phyloP scores from a whole-genome alignment of 2,888 invertebrate species.

The Epiperipatus broadwayi region DNA sequence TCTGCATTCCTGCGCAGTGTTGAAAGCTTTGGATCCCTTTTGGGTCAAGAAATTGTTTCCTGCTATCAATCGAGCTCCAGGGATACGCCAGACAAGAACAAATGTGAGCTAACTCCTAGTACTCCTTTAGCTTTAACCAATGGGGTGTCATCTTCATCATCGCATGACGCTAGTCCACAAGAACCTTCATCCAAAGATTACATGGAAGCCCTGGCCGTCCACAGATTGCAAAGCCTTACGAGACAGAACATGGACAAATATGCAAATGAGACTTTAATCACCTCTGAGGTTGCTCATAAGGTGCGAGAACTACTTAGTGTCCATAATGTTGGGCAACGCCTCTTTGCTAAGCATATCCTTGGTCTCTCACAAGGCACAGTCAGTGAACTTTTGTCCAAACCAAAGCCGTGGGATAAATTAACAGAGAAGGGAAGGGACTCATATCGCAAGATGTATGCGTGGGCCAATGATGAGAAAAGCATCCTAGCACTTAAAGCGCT shows the following conservation, averaged over 20 bases:
- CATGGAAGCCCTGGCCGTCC: conserved; percentile 45
- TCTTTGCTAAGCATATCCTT: conserved; percentile 95
- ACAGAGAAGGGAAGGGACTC: conserved; percentile 98
- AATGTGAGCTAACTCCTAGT: conserved; percentile 29
- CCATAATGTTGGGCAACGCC: conserved; percentile 92
- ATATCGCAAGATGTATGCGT: conserved; percentile 97
- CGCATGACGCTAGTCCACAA: too few species aligned
- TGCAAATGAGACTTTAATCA: conserved; percentile 78
- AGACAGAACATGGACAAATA: conserved; percentile 90
- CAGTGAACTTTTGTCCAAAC: conserved; percentile 90
- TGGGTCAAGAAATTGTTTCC: conserved; percentile 54
- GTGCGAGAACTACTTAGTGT: conserved; percentile 83
- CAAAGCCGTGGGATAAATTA: conserved; percentile 97
- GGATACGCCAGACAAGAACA: conserved; percentile 13
- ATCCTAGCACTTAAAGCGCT: conserved; percentile 91
- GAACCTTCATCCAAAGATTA: too few species aligned
- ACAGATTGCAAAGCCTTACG: conserved; percentile 73
- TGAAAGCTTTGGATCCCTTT: conserved; percentile 30
- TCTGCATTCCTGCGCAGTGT: conserved; percentile 23
- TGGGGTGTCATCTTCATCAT: too few species aligned
- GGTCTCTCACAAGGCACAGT: conserved; percentile 94
- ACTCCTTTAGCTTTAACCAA: conserved; percentile 3
- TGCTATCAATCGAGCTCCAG: too few species aligned
- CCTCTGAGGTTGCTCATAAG: conserved; percentile 70
- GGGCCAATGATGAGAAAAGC: conserved; percentile 94